phyloP scores from a whole-genome alignment of 1,140 invertebrate genomes.

The Musca domestica region DNA sequence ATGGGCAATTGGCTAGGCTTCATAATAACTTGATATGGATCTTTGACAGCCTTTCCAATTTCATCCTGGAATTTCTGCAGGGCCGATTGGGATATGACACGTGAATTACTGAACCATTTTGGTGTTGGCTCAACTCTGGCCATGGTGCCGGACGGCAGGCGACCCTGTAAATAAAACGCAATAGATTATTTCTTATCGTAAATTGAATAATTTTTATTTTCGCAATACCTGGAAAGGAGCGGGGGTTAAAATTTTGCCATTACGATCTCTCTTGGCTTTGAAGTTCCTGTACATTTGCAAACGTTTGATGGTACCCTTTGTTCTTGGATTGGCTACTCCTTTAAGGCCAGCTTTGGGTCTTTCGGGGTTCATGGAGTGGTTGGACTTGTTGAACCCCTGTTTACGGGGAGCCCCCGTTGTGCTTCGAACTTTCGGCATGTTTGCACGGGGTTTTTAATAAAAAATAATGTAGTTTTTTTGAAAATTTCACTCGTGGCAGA shows the following conservation, averaged over 20 bases:
- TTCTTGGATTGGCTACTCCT: slow-evolving; percentile 80
- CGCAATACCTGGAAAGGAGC: slow-evolving; percentile 76
- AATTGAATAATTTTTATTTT: neutral
- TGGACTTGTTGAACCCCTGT: slow-evolving; percentile 74
- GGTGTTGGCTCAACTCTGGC: slow-evolving; percentile 95
- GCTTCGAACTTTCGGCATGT: slow-evolving; percentile 72
- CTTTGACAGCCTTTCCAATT: slow-evolving; percentile 87
- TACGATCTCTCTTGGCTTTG: slow-evolving; percentile 88
- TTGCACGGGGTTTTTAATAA: slow-evolving; percentile 21
- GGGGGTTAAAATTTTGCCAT: slow-evolving; percentile 88
- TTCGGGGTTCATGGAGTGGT: slow-evolving; percentile 88
- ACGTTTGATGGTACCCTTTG: slow-evolving; percentile 91
- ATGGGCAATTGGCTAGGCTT: slow-evolving; percentile 93
- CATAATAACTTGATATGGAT: slow-evolving; percentile 98
- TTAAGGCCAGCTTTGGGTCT: slow-evolving; percentile 72
- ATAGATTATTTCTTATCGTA: neutral
- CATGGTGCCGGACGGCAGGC: slow-evolving; percentile 82
- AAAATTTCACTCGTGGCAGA: too few species aligned
- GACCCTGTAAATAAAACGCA: slow-evolving; percentile 63
- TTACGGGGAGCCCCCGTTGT: slow-evolving; percentile 68
- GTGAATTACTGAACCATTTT: slow-evolving; percentile 96
- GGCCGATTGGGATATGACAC: slow-evolving; percentile 89
- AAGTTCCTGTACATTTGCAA: slow-evolving; percentile 97
- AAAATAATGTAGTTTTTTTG: too few species aligned
- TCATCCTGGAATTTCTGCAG: slow-evolving; percentile 97